Evolutionary conservation across 2,888 invertebrate species (phyloP).

Genomic region (Drosophila paucipuncta): DNA sequence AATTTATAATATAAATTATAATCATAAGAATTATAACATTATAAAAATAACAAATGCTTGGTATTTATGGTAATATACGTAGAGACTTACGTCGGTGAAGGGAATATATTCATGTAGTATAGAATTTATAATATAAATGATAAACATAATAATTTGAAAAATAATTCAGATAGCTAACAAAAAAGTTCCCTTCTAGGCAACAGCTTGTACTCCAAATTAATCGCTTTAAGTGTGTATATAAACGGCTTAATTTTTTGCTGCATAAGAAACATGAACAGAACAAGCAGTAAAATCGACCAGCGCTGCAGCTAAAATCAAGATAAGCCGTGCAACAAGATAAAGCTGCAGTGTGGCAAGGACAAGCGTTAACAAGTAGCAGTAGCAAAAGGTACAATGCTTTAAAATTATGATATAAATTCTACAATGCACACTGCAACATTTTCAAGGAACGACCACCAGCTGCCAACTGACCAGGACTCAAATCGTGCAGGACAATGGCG

Average conservation of each 20-base stretch:
- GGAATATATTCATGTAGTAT: not conserved
- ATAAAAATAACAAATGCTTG: not conserved
- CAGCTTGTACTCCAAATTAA: conserved; percentile 19
- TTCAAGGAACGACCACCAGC: conserved; percentile 46
- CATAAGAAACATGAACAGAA: conserved; percentile 22
- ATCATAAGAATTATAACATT: not conserved
- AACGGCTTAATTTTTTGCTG: conserved; percentile 38
- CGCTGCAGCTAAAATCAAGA: conserved; percentile 64
- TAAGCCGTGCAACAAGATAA: conserved; percentile 63
- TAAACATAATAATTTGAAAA: not conserved
- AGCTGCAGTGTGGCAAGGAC: conserved; percentile 56
- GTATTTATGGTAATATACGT: not conserved
- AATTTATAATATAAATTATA: not conserved
- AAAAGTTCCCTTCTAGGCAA: not conserved
- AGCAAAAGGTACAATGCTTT: conserved; percentile 44
- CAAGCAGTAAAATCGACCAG: conserved; percentile 14
- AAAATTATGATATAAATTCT: conserved; percentile 79
- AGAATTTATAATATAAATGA: not conserved
- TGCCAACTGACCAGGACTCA: conserved; percentile 52
- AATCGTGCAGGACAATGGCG: conserved; percentile 70
- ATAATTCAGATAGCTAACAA: not conserved
- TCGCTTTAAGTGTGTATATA: conserved; percentile 17
- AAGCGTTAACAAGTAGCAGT: conserved; percentile 35
- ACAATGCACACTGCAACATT: conserved; percentile 78
- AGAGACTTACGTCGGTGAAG: not conserved